These are phyloP conservation scores for Enteromius unitaeniatus DNA, from an alignment of 2,797 vertebrate genomes.

Conservation along the genomic window DNA sequence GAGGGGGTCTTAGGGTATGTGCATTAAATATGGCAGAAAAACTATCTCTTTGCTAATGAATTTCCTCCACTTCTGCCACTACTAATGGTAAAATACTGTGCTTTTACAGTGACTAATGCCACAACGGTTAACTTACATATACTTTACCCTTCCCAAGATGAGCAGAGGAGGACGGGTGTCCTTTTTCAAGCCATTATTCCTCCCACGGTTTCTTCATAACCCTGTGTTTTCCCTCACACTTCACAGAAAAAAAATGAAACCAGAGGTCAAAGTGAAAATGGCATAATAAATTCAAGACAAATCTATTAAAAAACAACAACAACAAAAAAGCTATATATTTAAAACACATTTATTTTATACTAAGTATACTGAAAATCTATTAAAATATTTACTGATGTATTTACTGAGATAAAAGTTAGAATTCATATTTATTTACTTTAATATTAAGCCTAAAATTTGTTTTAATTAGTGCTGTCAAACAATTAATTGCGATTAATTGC, in stretches of 20 bases:
- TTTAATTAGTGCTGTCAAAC: neutral
- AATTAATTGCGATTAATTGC: too few relatives aligned
- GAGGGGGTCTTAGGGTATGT: slow-evolving; percentile 5
- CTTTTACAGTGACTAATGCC: neutral
- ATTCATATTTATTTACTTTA: neutral
- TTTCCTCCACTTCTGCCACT: neutral
- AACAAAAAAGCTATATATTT: neutral
- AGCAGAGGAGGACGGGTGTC: slow-evolving; percentile 8
- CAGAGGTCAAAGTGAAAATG: neutral
- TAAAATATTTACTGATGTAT: neutral
- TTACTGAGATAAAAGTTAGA: neutral
- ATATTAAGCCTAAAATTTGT: neutral
- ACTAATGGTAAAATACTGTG: neutral
- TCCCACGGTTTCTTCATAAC: slow-evolving; percentile 1
- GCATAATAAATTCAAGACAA: neutral
- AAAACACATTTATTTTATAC: neutral
- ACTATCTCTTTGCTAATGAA: neutral
- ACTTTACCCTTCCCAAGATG: neutral
- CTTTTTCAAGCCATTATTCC: neutral
- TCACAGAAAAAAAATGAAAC: neutral
- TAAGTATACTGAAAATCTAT: neutral
- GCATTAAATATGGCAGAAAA: neutral
- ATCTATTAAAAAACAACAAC: neutral
- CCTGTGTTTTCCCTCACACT: slow-evolving; percentile 3
- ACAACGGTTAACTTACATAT: neutral